Percentiles rank a stretch among this genome's conserved stretches.
These are phyloP conservation scores for Aegithalos caudatus DNA, from an alignment of 2,113 vertebrate genomes.

Conservation along the genomic window DNA sequence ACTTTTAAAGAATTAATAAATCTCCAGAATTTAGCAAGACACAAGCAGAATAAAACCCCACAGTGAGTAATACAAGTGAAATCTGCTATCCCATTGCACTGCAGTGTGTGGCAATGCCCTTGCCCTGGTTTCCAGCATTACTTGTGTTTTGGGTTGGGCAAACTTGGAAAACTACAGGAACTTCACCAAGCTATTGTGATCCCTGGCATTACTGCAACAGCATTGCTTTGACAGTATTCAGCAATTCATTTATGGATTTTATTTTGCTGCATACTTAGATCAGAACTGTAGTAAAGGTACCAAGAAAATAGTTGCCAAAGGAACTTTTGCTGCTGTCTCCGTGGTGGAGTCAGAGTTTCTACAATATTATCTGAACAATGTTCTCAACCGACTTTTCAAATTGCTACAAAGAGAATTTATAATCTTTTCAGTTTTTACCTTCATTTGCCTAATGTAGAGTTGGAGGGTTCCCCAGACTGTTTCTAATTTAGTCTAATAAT, in stretches of 20 bases:
- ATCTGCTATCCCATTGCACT: not conserved
- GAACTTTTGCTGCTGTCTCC: not conserved
- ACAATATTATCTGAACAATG: not conserved
- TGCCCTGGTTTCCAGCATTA: not conserved
- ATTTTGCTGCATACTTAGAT: not conserved
- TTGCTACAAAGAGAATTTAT: slow-evolving; percentile 23
- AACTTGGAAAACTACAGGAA: not conserved
- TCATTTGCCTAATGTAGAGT: not conserved
- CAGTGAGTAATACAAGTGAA: not conserved
- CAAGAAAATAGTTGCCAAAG: not conserved
- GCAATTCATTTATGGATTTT: not conserved
- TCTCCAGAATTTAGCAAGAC: not conserved
- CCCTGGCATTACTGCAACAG: not conserved
- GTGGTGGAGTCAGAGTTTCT: not conserved
- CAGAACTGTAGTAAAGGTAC: not conserved
- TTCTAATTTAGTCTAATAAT: slow-evolving; percentile 35
- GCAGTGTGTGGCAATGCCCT: not conserved
- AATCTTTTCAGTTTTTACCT: not conserved
- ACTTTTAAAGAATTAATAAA: not conserved
- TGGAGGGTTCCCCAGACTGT: slow-evolving; percentile 10
- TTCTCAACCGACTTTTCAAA: not conserved
- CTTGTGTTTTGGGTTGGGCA: not conserved
- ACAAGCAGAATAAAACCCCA: not conserved
- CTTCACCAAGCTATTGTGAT: not conserved
- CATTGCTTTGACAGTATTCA: not conserved